Percentiles rank a stretch among this genome's conserved stretches.
phyloP scores from a whole-genome alignment of 2,888 invertebrate species.

The Stegophylla sp. region DNA sequence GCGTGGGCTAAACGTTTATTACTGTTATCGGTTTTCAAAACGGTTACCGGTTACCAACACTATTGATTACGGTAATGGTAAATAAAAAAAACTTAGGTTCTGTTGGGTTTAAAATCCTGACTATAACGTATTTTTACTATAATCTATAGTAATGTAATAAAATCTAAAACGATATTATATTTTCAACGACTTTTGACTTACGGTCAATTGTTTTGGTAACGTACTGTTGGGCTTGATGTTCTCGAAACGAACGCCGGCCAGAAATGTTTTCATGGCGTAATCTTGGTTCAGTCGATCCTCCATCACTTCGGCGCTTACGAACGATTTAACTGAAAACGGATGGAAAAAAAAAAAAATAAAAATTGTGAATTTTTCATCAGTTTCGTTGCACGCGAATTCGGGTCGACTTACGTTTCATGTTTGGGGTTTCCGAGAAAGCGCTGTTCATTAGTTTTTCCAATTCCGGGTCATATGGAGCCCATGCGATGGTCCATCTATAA shows the following conservation, averaged over 20 bases:
- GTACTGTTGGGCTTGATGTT: conserved; percentile 14
- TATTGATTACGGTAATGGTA: no score
- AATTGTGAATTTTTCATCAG: background rate
- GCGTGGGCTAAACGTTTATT: no score
- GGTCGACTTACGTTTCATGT: conserved; percentile 29
- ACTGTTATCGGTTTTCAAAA: no score
- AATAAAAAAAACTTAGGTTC: no score
- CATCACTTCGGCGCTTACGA: conserved; percentile 29
- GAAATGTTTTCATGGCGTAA: conserved; percentile 48
- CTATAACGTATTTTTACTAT: no score
- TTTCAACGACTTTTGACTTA: conserved; percentile 9
- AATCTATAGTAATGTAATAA: no score
- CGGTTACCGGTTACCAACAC: no score
- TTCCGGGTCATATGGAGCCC: conserved; percentile 61
- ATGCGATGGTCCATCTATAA: conserved; percentile 61
- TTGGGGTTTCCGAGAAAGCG: conserved; percentile 12
- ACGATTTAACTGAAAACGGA: conserved; percentile 48
- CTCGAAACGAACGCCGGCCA: conserved; percentile 59
- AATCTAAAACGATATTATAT: no score
- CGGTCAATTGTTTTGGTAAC: conserved; percentile 43
- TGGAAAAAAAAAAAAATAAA: background rate
- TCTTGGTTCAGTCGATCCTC: conserved; percentile 41
- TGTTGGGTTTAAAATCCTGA: no score
- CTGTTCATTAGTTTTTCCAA: conserved; percentile 59
- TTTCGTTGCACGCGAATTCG: no score